phyloP scores from a whole-genome alignment of 2,797 vertebrate genomes.

The Siniperca obscura region DNA sequence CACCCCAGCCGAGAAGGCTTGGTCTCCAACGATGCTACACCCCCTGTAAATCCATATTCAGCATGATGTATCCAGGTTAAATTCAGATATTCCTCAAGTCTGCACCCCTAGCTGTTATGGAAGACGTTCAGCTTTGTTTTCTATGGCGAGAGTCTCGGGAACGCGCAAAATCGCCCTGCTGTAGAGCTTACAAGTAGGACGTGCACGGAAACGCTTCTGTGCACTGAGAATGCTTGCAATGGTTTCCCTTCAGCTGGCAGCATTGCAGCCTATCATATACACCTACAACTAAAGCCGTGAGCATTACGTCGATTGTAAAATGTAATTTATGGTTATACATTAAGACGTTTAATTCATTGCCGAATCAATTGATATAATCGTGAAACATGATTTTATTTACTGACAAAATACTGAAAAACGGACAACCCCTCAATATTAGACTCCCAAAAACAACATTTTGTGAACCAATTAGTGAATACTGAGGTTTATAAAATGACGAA shows the following conservation, averaged over 20 bases:
- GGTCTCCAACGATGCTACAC: slow-evolving; percentile 78
- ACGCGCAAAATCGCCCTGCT: slow-evolving; percentile 82
- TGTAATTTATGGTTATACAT: not conserved
- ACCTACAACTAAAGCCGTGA: slow-evolving; percentile 18
- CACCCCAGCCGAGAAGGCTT: slow-evolving; percentile 77
- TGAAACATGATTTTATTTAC: not conserved
- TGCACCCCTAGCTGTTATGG: slow-evolving; percentile 82
- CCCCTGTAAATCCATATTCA: slow-evolving; percentile 83
- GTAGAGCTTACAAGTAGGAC: slow-evolving; percentile 78
- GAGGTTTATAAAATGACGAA: not conserved
- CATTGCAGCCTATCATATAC: slow-evolving; percentile 57
- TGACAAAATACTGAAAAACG: not conserved
- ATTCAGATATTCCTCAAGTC: slow-evolving; percentile 74
- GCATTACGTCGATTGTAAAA: slow-evolving; percentile 31
- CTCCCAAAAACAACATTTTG: not conserved
- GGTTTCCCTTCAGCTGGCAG: slow-evolving; percentile 58
- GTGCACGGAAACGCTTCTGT: slow-evolving; percentile 71
- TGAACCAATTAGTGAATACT: not conserved
- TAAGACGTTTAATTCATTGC: not conserved
- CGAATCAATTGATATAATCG: not conserved
- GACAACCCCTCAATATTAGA: not conserved
- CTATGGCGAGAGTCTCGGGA: slow-evolving; percentile 83
- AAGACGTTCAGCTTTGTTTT: slow-evolving; percentile 89
- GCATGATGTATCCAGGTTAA: slow-evolving; percentile 60
- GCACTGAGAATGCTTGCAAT: slow-evolving; percentile 59